These are phyloP conservation scores for Acanthococcus lagerstroemiae DNA, from an alignment of 2,888 invertebrate genomes.

Conservation along the genomic window DNA sequence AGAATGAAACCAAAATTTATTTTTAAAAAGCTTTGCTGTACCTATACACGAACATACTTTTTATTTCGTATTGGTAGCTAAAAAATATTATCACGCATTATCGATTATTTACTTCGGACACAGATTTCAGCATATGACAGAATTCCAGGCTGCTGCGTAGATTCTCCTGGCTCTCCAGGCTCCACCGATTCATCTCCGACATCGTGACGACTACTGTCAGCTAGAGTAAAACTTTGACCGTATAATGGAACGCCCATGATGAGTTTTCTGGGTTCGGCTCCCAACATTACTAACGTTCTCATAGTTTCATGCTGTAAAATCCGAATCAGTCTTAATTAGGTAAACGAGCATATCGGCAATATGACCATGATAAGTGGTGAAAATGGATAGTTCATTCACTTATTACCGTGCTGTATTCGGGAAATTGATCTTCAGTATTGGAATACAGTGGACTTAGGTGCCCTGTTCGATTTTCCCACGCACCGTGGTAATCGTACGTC, in stretches of 20 bases:
- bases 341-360: neutral
- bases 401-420: conserved; percentile 68
- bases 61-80: neutral
- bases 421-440: conserved; percentile 54
- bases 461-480: conserved; percentile 72
- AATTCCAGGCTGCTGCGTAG: conserved; percentile 58
- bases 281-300: conserved; percentile 40
- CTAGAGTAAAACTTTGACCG: conserved; percentile 71
- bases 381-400: no score
- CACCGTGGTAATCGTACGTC: conserved; percentile 81
- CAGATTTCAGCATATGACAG: conserved; percentile 65
- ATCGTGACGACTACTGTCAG: conserved; percentile 37
- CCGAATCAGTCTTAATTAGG: neutral
- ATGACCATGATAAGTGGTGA: neutral
- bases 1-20: no score
- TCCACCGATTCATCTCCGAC: conserved; percentile 59
- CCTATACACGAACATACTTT: no score
- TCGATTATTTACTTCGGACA: conserved; percentile 38
- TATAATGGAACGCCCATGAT: conserved; percentile 75
- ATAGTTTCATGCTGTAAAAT: conserved; percentile 27
- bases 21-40: no score
- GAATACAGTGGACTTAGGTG: conserved; percentile 70
- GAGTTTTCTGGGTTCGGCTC: conserved; percentile 67
- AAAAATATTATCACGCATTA: neutral
- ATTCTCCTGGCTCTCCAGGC: conserved; percentile 49